Evolutionary conservation across 2,888 invertebrate species (phyloP), one percentile per base, ranked within the genome.

Genomic region (Mesopsocus fuscifrons): DNA sequence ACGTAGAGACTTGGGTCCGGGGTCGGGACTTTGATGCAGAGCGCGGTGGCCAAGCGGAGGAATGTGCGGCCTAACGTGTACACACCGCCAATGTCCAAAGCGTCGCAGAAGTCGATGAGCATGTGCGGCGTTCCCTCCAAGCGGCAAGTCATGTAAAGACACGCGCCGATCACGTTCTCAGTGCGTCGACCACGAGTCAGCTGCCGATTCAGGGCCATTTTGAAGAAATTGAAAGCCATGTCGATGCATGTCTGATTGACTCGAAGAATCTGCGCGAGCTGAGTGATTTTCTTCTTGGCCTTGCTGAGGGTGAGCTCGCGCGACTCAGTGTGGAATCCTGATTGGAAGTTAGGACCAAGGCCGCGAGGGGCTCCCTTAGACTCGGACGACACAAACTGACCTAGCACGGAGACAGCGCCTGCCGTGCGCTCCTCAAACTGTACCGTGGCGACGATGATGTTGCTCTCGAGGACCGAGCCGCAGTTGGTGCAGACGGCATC

Each of bases 401-500:
- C 95, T 49, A 94, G 75, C 13, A 89, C 85, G 46, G 80, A 78
- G 41, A 78, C 72, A 8, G 81, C 83, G 20, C 95, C 95, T 56
- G 79, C 80, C 6, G 83, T 76, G 57, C 81, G 80, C 59, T 98
- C 97, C 60, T 89, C 85, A 57, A 95, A 98, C 60, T 92, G 88
- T 18, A 95, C 79, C 60, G 97, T 95, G 2, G 89, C 84, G 18
- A 98, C 94, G 56, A 98, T 97, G 43, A 91, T 79, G 54, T 85
- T 89, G 56, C 95, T 92, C 59, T 97, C 95, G 13, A 98, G 65
- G 2, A 98, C 97, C 5, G 85, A 79, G 20, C 97, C 98, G 64
- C 98, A 98, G 56, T 77, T 80, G 20, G 87, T 94, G 60, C 98
- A 98, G 1, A 95, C 91, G 8, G 84, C 81, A 69, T 95, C 92